Base-by-base conservation (phyloP, 2,797 vertebrate genomes). In the Nyctibius grandis region DNA sequence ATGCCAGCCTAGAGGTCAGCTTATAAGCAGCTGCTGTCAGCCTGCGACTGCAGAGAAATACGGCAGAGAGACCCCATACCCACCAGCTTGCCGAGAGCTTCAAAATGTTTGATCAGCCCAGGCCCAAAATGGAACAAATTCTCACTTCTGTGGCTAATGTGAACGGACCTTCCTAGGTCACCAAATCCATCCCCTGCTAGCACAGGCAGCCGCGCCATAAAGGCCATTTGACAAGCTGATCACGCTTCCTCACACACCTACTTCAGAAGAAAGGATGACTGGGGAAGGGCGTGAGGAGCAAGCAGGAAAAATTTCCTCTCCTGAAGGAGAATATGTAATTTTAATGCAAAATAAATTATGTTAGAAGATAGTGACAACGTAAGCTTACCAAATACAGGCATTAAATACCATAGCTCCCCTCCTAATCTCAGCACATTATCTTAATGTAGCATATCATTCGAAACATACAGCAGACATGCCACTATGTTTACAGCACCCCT, bases 21-120 rank as follows among this genome's bases (percentile, higher is more conserved):
- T 22, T 56, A 9, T 28, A 80, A 77, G 47, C 22, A 76, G 44
- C 59, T 56, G 57, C 59, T 79, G n/a, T 28, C 68, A 90, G 64
- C 15, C 14, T 4, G 25, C 19, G 34, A 34, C 42, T 45, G 57
- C 56, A 89, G 51, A 64, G 63, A 25, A 65, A 28, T 21, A 33
- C 0, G 0, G n/a, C 42, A 73, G 42, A 78, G 34, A 63, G 4
- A 80, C 6, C 17, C 20, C 1, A 1, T 40, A 69, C 31, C 64
- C 36, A 78, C 21, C 56, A 74, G 3, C 47, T 77, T 69, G 77
- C 69, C 4, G 1, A 86, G 22, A 77, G 22, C 67, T 42, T 77
- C 47, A 74, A 31, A 92, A 61, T 9, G 33, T 61, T 64, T 33
- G 12, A 61, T 15, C 16, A 12, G 15, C 17, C 12, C 13, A 61